phyloP scores from a whole-genome alignment of 2,888 invertebrate genomes.

The Drosophila peninsularis region DNA sequence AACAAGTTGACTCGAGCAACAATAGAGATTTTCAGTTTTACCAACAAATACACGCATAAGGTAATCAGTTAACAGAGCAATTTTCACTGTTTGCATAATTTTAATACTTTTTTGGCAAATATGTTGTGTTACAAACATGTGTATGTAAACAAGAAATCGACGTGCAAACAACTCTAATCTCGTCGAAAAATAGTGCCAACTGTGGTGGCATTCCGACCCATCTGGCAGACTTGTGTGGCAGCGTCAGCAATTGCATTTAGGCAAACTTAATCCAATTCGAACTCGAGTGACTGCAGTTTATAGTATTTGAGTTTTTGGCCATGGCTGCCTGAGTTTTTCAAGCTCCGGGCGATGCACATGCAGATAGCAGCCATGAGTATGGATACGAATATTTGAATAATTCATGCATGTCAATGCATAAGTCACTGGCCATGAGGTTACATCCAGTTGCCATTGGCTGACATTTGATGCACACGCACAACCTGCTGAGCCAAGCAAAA shows the following conservation, averaged over 20 bases:
- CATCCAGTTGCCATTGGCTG: constrained; percentile 22
- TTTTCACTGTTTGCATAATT: constrained; percentile 7
- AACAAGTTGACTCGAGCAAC: constrained; percentile 3
- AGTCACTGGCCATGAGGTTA: constrained; percentile 56
- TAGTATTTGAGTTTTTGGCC: constrained; percentile 64
- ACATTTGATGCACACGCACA: constrained; percentile 36
- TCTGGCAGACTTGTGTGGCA: neutral
- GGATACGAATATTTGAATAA: constrained; percentile 71
- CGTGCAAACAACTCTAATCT: constrained; percentile 4
- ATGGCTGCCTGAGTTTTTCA: constrained; percentile 41
- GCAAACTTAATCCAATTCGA: constrained; percentile 39
- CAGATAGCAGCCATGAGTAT: constrained; percentile 17
- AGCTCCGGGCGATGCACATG: constrained; percentile 44
- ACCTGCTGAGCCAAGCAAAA: constrained; percentile 52
- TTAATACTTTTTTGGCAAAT: neutral
- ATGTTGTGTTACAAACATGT: neutral
- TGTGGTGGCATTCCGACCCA: constrained; percentile 7
- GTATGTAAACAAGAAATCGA: constrained; percentile 3
- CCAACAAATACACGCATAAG: neutral
- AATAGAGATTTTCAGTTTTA: constrained; percentile 4
- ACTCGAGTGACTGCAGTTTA: constrained; percentile 48
- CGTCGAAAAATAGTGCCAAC: neutral
- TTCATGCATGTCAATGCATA: constrained; percentile 77
- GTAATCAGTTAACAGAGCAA: constrained; percentile 7
- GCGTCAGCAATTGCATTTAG: constrained; percentile 34